Base-by-base conservation (phyloP, 2,797 vertebrate genomes). In the Gymnothorax reevesii region DNA sequence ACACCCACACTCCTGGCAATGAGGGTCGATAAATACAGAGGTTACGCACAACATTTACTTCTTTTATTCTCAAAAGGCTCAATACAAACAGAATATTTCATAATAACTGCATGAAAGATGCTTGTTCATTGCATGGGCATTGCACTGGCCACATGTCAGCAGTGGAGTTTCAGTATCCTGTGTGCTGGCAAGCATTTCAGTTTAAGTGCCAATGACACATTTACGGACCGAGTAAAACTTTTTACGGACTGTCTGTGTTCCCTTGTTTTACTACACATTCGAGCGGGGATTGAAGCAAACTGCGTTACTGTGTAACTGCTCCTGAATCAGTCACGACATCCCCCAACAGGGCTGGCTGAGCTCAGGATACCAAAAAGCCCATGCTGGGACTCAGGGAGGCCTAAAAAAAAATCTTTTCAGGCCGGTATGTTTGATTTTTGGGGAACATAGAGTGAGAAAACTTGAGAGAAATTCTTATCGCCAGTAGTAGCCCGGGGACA, bases 281-380 rank as follows among this genome's bases (percentile, higher is more conserved):
- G 64, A 84, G 7, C 54, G 52, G 64, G 83, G 83, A 2, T 71
- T 71, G 66, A 84, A n/a, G 54, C 42, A 84, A 55, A 84, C 4
- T 27, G 66, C 52, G 17, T 71, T 57, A 54, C 62, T 69, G 54
- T 59, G 42, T 42, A 4, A 13, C 42, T 17, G 54, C 25, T 57
- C 15, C 22, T 33, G 9, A 84, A 57, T 64, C 83, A 64, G 33
- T 42, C 27, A 12, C 15, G 25, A 84, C 84, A 73, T 73, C 64
- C 54, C 9, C 22, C 54, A 15, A 73, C 17, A 57, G 84, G 59
- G n/a, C 27, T 64, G 42, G 33, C 83, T 49, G 57, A 62, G 20
- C 9, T 17, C 17, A 9, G 75, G 52, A 7, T 42, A 27, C 22
- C 25, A 62, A 42, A 15, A 20, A 17, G 4, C 33, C 59, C 17